phyloP scores from a whole-genome alignment of 2,113 vertebrate genomes.

The Psittacus erithacus region DNA sequence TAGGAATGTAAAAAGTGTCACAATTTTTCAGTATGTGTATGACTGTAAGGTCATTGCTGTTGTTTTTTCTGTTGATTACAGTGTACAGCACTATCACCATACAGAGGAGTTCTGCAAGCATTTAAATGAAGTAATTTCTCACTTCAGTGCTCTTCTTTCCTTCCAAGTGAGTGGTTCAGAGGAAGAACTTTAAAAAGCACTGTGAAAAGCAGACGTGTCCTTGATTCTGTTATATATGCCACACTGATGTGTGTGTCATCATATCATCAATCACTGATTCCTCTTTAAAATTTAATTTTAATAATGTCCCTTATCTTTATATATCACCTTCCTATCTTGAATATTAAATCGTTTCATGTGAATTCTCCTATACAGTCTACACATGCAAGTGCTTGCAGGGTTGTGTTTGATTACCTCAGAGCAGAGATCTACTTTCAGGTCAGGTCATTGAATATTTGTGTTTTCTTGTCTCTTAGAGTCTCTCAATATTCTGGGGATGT shows the following conservation, averaged over 20 bases:
- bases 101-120: neutral
- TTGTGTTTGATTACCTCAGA: neutral
- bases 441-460: neutral
- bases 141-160: neutral
- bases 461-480: neutral
- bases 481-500: slow-evolving; percentile 11
- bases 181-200: neutral
- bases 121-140: slow-evolving; percentile 1
- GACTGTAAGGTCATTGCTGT: neutral
- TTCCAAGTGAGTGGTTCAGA: neutral
- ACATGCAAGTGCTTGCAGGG: neutral
- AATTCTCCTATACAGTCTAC: neutral
- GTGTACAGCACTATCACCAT: neutral
- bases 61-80: neutral
- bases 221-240: slow-evolving; percentile 19
- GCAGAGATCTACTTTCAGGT: neutral
- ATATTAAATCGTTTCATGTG: neutral
- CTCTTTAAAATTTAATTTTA: slow-evolving; percentile 24
- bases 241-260: neutral
- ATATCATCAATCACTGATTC: neutral
- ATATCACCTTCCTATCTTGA: slow-evolving; percentile 6
- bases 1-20: neutral
- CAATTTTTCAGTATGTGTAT: neutral
- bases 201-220: neutral
- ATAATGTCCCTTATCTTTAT: neutral